These are phyloP conservation scores for Plagodis dolabraria DNA, from an alignment of 2,888 invertebrate genomes.

Conservation along the genomic window DNA sequence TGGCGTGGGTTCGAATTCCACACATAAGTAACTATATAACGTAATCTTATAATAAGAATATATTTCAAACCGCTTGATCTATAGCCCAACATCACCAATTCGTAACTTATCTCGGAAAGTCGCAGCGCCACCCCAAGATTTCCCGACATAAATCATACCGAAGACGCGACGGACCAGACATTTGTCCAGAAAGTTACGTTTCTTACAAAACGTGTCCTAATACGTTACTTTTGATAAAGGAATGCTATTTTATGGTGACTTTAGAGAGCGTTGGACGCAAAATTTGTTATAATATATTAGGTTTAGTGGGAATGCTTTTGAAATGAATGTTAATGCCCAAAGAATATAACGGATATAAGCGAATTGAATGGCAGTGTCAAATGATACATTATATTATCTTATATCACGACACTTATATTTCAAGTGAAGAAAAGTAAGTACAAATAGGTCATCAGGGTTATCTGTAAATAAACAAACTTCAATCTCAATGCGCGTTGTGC, in stretches of 20 bases:
- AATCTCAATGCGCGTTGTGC: too few species aligned
- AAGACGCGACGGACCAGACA: constrained; percentile 8
- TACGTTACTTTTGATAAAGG: constrained; percentile 34
- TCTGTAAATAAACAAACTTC: too few species aligned
- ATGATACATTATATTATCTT: too few species aligned
- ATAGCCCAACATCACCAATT: constrained; percentile 28
- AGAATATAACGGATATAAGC: too few species aligned
- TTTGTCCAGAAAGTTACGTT: constrained; percentile 18
- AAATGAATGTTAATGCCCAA: neutral
- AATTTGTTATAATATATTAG: constrained; percentile 13
- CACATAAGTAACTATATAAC: too few species aligned
- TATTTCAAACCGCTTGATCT: constrained; percentile 16
- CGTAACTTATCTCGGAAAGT: constrained; percentile 41
- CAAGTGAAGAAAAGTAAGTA: too few species aligned
- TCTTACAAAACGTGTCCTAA: constrained; percentile 31
- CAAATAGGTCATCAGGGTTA: too few species aligned
- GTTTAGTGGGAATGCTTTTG: constrained; percentile 6
- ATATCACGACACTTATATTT: too few species aligned
- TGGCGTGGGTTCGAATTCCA: too few species aligned
- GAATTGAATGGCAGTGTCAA: too few species aligned
- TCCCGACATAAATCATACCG: constrained; percentile 47
- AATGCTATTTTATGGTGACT: constrained; percentile 33
- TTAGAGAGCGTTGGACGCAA: constrained; percentile 21
- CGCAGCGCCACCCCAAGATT: constrained; percentile 28
- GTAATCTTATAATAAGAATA: too few species aligned